These are phyloP conservation scores for Cerastis leucographa DNA, from an alignment of 2,888 invertebrate genomes.

Conservation along the genomic window DNA sequence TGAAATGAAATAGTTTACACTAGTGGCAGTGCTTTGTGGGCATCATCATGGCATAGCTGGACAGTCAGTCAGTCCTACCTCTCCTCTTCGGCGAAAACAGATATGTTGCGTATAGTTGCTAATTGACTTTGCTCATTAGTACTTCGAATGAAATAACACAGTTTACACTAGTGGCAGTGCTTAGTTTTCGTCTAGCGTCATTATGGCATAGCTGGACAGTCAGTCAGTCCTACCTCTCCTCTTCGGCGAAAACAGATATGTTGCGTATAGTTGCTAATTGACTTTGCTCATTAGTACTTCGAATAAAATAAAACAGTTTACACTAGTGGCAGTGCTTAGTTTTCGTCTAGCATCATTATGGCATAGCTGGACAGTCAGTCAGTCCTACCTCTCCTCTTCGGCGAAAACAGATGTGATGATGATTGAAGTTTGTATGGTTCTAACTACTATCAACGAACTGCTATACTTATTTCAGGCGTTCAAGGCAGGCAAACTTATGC, in stretches of 20 bases:
- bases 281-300: background rate
- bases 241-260: background rate
- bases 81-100: background rate
- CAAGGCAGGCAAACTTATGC: constrained; percentile 91
- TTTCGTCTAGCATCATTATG: background rate
- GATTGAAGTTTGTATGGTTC: background rate
- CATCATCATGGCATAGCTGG: background rate
- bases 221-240: background rate
- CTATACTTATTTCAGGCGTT: constrained; percentile 86
- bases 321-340: background rate
- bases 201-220: background rate
- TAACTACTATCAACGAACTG: background rate
- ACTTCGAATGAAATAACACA: background rate
- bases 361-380: background rate
- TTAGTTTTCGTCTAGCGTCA: background rate
- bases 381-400: background rate
- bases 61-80: background rate
- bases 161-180: background rate
- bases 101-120: background rate
- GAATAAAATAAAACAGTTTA: background rate
- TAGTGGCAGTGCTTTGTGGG: background rate
- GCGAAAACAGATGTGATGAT: background rate
- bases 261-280: background rate
- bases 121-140: background rate
- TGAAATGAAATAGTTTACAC: background rate